phyloP scores from a whole-genome alignment of 2,113 vertebrate species.

The Nibea coibor region DNA sequence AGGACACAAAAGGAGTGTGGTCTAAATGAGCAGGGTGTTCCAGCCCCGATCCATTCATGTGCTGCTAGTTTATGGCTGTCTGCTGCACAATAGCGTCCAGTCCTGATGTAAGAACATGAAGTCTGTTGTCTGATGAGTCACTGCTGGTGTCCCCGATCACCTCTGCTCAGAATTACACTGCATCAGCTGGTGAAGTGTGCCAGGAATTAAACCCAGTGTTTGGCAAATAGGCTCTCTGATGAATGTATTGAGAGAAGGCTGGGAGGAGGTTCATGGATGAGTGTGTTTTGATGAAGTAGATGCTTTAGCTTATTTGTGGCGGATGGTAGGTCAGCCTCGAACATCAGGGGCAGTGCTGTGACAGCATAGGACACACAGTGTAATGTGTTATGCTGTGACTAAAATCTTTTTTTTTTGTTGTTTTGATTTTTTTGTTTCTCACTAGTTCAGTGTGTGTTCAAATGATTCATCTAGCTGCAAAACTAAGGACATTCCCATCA shows the following conservation, averaged over 20 bases:
- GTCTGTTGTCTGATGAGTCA: conserved; percentile 57
- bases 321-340: not conserved
- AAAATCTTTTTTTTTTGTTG: not conserved
- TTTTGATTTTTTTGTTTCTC: too few species aligned
- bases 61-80: conserved; percentile 55
- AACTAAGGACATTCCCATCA: not conserved
- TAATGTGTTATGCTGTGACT: too few species aligned
- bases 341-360: not conserved
- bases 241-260: conserved; percentile 1
- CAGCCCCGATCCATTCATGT: conserved; percentile 55
- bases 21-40: conserved; percentile 59
- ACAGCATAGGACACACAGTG: too few species aligned
- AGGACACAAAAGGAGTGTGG: conserved; percentile 40
- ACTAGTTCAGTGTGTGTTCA: not conserved
- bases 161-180: conserved; percentile 40
- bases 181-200: conserved; percentile 37
- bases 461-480: not conserved
- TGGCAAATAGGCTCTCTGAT: conserved; percentile 27
- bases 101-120: conserved; percentile 35
- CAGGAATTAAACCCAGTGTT: conserved; percentile 35
- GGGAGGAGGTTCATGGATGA: not conserved
- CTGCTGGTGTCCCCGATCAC: conserved; percentile 53
- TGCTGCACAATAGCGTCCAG: conserved; percentile 51
- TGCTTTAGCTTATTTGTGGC: not conserved
- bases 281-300: not conserved